These are phyloP conservation scores for Sciurus carolinensis DNA, from an alignment of 2,797 vertebrate genomes.

Conservation along the genomic window DNA sequence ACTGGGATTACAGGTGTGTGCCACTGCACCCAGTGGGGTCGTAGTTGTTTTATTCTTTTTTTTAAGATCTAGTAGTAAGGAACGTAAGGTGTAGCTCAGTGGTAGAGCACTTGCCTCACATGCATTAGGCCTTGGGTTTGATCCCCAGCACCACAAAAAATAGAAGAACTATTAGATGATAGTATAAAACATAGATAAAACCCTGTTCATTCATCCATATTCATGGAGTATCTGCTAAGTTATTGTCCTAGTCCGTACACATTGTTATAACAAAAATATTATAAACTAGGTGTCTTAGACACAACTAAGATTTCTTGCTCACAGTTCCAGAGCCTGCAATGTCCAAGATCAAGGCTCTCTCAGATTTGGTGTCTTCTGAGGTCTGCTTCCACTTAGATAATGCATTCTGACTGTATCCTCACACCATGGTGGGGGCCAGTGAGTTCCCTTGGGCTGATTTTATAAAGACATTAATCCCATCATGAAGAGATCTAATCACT, in stretches of 20 bases:
- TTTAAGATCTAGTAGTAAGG: background rate
- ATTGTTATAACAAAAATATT: background rate
- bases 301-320: background rate
- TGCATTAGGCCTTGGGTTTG: too few relatives aligned
- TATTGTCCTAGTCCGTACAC: background rate
- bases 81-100: too few relatives aligned
- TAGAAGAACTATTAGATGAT: background rate
- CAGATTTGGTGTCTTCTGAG: background rate
- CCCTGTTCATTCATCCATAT: background rate
- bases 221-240: background rate
- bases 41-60: background rate
- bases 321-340: background rate
- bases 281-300: background rate
- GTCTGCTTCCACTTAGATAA: background rate
- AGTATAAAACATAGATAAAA: background rate
- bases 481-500: background rate
- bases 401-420: background rate
- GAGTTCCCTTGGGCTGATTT: background rate
- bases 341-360: background rate
- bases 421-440: background rate
- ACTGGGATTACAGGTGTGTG: too few relatives aligned
- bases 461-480: background rate
- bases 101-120: too few relatives aligned
- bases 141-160: too few relatives aligned
- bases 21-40: too few relatives aligned